Percentiles rank a stretch among this genome's conserved stretches.
Evolutionary conservation across 2,113 vertebrate genomes (phyloP).

Genomic region (Nannobrachium achirus): DNA sequence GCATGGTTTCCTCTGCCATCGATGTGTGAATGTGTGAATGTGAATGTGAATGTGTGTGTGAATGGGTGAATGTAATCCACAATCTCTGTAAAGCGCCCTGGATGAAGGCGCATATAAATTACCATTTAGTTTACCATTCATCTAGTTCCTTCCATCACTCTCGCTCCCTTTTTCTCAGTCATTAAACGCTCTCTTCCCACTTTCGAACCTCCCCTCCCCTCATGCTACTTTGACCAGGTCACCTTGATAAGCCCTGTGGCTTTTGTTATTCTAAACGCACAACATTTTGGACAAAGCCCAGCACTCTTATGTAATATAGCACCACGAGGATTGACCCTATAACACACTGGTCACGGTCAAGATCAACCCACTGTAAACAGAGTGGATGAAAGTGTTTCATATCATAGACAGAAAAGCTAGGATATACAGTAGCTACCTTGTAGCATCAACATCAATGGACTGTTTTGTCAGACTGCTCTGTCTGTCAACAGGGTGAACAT

Average conservation of each 20-base stretch:
- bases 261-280: conserved; percentile 14
- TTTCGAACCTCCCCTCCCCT: not conserved
- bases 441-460: not conserved
- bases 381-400: not conserved
- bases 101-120: too few relatives aligned
- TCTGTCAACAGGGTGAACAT: not conserved
- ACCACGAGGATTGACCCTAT: not conserved
- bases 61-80: too few relatives aligned
- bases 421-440: not conserved
- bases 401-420: conserved; percentile 2
- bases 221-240: conserved; percentile 16
- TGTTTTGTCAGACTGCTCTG: not conserved
- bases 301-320: conserved; percentile 8
- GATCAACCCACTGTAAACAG: not conserved
- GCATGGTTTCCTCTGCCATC: too few relatives aligned
- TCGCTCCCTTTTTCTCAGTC: not conserved
- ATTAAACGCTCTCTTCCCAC: not conserved
- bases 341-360: conserved; percentile 13
- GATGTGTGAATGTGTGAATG: too few relatives aligned
- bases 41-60: too few relatives aligned
- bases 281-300: conserved; percentile 16
- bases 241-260: conserved; percentile 12
- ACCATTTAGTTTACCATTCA: too few relatives aligned
- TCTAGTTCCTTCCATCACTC: not conserved
- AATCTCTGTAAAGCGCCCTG: too few relatives aligned